Evolutionary conservation across 2,113 vertebrate genomes (phyloP), one percentile per base, ranked within the genome.

Genomic region (Pogonocichla stellata): DNA sequence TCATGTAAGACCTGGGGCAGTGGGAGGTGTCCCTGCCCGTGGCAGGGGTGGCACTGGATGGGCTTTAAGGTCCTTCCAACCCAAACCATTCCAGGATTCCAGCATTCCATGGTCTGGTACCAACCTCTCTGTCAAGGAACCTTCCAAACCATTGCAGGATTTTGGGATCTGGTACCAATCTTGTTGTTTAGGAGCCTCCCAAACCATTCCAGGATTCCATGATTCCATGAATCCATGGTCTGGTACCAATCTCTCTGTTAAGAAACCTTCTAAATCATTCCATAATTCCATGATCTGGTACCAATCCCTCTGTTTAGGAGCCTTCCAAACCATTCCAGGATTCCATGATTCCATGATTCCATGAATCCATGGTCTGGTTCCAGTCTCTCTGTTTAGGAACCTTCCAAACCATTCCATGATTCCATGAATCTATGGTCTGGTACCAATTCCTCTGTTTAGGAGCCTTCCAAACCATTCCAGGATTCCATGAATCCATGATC

Each of bases 1-100:
- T 80, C 2, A 0, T 14, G 40, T 25, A 8, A 17, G n/a, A 20
- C 26, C 51, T 38, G 51, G 42, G 62, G 6, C 2, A 57, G n/a
- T 3, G 62, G 4, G 1, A 38, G 17, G 8, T 47, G 42, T 67
- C n/a, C n/a, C 12, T 66, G 61, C 20, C 38, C 38, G 9, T 29
- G 75, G 33, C 33, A 65, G 19, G 19, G 48, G 26, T 34, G 31
- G 38, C 13, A 34, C 9, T 36, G 26, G 25, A 18, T 31, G 62
- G n/a, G 19, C 4, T 54, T 34, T 36, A 34, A 29, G 38, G 38
- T 24, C 36, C 25, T 62, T 28, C 47, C 58, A 26, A 28, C 14
- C 22, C 58, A 42, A 51, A 78, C 47, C n/a, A 8, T 19, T 33
- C 38, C 69, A 57, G 9, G 33, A 53, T 9, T 71, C 47, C n/a